These are phyloP conservation scores for Callocephalon fimbriatum DNA, from an alignment of 2,113 vertebrate species.

Conservation along the genomic window DNA sequence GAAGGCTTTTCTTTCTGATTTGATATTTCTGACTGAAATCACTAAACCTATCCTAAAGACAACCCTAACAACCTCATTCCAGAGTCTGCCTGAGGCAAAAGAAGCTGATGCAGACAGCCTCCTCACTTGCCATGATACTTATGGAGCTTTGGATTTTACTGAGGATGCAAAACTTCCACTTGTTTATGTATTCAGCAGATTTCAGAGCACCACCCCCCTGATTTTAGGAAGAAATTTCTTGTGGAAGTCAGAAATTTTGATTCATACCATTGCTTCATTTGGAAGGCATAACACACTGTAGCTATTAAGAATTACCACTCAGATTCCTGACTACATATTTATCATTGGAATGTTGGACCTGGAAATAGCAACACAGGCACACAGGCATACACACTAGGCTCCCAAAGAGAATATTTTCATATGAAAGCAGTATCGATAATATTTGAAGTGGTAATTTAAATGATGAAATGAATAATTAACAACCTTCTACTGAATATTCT, in stretches of 20 bases:
- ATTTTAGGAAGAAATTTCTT: background rate
- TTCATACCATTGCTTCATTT: background rate
- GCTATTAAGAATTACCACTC: slow-evolving; percentile 17
- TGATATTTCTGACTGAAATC: background rate
- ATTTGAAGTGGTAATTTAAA: background rate
- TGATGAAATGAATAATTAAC: background rate
- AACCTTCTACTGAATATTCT: background rate
- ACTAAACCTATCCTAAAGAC: background rate
- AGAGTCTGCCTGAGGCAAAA: background rate
- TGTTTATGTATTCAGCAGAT: background rate
- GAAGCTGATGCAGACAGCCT: background rate
- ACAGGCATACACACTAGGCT: background rate
- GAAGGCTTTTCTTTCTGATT: background rate
- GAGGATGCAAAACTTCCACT: background rate
- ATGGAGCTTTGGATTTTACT: background rate
- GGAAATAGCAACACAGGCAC: background rate
- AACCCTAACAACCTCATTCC: background rate
- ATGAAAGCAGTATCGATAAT: background rate
- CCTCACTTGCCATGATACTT: background rate
- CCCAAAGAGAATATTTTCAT: background rate
- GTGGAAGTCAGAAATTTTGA: background rate
- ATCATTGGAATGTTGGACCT: slow-evolving; percentile 15
- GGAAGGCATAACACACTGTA: background rate
- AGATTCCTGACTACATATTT: slow-evolving; percentile 25
- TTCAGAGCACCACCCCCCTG: background rate